These are phyloP conservation scores for Exaiptasia diaphana DNA, from an alignment of 64 coral and sea anemone genomes.

Conservation along the genomic window DNA sequence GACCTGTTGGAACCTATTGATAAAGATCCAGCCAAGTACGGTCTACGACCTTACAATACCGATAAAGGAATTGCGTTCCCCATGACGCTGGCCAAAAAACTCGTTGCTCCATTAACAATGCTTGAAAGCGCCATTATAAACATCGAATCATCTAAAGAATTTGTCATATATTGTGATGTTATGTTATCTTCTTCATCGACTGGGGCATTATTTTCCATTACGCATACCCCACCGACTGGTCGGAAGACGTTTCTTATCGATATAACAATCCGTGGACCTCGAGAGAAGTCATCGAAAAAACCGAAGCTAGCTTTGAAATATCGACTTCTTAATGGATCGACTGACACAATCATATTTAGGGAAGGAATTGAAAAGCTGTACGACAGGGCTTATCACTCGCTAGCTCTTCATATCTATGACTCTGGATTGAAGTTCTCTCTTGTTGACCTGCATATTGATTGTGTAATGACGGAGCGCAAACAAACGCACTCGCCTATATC, in stretches of 20 bases:
- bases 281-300: conserved; percentile 19
- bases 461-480: conserved; percentile 37
- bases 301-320: conserved; percentile 55
- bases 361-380: conserved; percentile 37
- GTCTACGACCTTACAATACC: not conserved
- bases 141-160: conserved; percentile 37
- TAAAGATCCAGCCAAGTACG: not conserved
- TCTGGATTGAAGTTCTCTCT: conserved; percentile 36
- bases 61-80: not conserved
- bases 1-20: not conserved
- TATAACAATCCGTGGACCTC: conserved; percentile 3
- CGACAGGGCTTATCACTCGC: conserved; percentile 36
- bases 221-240: not conserved
- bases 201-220: conserved; percentile 70
- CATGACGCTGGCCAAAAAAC: not conserved
- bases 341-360: conserved; percentile 21
- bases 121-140: conserved; percentile 23
- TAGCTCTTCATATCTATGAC: conserved; percentile 53
- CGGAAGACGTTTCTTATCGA: conserved; percentile 55
- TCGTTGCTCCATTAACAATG: not conserved
- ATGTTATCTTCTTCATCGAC: not conserved
- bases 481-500: conserved; percentile 48
- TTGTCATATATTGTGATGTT: conserved; percentile 5
- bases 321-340: conserved; percentile 39
- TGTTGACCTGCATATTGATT: conserved; percentile 76